These are phyloP conservation scores for Phoxinus dragarum DNA, from an alignment of 2,797 vertebrate species.

Conservation along the genomic window DNA sequence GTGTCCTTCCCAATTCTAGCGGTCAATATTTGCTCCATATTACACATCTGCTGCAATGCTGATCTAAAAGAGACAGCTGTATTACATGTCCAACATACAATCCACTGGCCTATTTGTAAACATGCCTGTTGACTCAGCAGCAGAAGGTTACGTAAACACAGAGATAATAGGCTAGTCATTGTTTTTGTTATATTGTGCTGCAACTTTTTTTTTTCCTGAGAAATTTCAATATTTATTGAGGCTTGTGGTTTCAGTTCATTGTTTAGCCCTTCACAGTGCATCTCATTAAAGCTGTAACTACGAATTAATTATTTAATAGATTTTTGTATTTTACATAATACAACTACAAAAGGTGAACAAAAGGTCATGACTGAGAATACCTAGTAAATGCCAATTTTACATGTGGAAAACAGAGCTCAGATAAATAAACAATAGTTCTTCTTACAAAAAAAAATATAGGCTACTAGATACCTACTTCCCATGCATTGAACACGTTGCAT, in stretches of 20 bases:
- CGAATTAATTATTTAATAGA: background rate
- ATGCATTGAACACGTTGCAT: background rate
- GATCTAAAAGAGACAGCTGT: constrained; percentile 22
- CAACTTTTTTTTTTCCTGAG: background rate
- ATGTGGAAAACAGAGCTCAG: background rate
- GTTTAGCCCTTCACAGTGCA: background rate
- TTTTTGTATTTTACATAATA: background rate
- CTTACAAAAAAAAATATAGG: background rate
- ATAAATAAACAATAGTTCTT: background rate
- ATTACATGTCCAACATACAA: constrained; percentile 14
- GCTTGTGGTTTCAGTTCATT: constrained; percentile 17
- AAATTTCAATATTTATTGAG: background rate
- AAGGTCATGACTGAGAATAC: background rate
- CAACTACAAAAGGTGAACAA: background rate
- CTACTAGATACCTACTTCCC: background rate
- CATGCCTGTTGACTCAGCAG: constrained; percentile 28
- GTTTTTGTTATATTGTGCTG: constrained; percentile 3
- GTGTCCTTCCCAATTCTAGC: constrained; percentile 34
- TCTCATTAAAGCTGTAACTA: background rate
- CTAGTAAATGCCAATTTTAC: background rate
- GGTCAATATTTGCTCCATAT: constrained; percentile 36
- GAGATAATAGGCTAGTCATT: background rate
- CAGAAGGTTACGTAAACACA: constrained; percentile 46
- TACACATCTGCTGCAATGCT: background rate
- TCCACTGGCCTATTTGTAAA: constrained; percentile 3